Conservation (phyloP, 2,113 vertebrate genomes). For the Alces alces region DNA sequence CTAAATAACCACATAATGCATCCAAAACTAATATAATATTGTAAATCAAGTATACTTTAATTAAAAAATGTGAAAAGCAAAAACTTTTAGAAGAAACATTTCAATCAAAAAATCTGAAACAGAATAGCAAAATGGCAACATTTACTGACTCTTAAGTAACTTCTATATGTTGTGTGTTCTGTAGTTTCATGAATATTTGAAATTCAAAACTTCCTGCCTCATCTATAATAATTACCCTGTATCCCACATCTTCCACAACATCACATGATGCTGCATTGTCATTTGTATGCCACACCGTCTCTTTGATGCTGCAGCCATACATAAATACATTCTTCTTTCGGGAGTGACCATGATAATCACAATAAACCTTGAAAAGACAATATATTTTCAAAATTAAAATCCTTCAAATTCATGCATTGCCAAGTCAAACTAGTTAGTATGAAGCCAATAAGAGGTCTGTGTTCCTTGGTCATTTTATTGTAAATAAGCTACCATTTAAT, state of each 20-base stretch:
- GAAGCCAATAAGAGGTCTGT: not conserved
- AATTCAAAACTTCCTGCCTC: not conserved
- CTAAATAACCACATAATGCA: not conserved
- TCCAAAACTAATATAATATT: not conserved
- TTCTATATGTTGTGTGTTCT: not conserved
- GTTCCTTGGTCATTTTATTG: not conserved
- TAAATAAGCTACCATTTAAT: constrained; percentile 5
- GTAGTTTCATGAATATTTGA: not conserved
- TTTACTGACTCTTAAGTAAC: not conserved
- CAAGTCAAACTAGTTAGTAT: not conserved
- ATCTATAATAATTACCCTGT: constrained; percentile 84
- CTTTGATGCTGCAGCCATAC: constrained; percentile 98
- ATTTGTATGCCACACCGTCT: constrained; percentile 94
- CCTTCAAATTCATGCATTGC: not conserved
- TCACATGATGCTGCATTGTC: constrained; percentile 86
- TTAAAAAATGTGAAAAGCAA: not conserved
- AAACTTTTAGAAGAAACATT: not conserved
- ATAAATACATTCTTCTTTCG: constrained; percentile 99
- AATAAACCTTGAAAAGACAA: constrained; percentile 82
- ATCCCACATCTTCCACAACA: constrained; percentile 90
- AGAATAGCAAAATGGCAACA: constrained; percentile 15
- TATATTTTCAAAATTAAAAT: constrained; percentile 41
- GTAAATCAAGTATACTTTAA: not conserved
- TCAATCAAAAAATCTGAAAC: not conserved
- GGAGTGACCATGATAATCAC: constrained; percentile 98